phyloP scores from a whole-genome alignment of 2,113 vertebrate genomes.

The Procapra przewalskii region DNA sequence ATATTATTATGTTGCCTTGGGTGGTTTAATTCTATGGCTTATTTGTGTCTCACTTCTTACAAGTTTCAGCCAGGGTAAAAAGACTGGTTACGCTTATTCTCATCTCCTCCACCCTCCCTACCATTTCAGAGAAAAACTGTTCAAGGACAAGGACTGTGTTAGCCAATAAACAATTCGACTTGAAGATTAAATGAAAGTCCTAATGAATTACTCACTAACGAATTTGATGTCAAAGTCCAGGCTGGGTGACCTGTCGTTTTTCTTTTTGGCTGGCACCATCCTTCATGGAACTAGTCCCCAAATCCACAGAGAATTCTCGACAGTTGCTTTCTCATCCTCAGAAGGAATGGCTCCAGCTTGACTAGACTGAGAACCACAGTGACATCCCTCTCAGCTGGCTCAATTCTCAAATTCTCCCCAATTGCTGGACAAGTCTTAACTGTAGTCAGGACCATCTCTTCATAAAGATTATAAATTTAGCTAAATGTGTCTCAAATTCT shows the following conservation, averaged over 20 bases:
- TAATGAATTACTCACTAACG: background rate
- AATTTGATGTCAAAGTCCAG: background rate
- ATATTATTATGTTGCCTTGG: background rate
- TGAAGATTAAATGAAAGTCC: background rate
- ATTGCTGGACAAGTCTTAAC: background rate
- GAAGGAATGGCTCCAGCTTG: background rate
- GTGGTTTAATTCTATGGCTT: background rate
- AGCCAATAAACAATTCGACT: background rate
- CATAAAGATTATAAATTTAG: background rate
- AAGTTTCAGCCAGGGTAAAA: background rate
- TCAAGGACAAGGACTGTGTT: background rate
- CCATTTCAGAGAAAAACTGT: background rate
- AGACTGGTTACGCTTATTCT: background rate
- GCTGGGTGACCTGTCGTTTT: background rate
- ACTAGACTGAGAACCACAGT: background rate
- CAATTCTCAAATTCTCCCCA: background rate
- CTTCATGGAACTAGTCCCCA: background rate
- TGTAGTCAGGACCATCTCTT: background rate
- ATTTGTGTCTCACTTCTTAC: background rate
- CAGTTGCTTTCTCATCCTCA: background rate
- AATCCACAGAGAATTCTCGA: background rate
- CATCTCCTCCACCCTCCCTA: background rate
- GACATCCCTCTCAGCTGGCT: background rate
- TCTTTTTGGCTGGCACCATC: background rate
- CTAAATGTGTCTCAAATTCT: background rate